These are phyloP conservation scores for Strongylocentrotus purpuratus DNA, from an alignment of 35 echinoderm and acorn worm genomes.

Conservation along the genomic window DNA sequence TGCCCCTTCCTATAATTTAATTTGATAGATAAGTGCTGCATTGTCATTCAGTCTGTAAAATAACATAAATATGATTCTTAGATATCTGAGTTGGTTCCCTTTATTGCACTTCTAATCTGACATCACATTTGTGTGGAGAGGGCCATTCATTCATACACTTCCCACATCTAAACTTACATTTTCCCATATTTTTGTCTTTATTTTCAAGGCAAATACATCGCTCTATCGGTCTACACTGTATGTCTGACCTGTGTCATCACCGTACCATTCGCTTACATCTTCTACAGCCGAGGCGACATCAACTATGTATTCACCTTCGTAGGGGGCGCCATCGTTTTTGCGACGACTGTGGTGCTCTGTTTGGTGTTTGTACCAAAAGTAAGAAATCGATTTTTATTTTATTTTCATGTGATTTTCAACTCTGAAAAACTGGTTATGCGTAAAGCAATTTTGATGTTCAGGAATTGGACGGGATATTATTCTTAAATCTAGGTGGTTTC, in stretches of 20 bases:
- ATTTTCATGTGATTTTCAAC: background rate
- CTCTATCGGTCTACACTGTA: constrained; percentile 49
- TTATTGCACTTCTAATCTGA: no score
- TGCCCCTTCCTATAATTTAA: no score
- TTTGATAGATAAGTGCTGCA: no score
- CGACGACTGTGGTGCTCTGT: constrained; percentile 47
- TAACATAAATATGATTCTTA: no score
- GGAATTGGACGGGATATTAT: no score
- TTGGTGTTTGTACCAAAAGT: constrained; percentile 57
- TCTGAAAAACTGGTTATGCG: no score
- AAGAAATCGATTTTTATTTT: background rate
- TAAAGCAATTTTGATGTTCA: no score
- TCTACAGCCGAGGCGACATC: constrained; percentile 41
- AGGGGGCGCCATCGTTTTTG: constrained; percentile 47
- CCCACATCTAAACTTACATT: background rate
- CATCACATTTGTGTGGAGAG: no score
- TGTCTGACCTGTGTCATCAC: no score
- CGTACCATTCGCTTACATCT: constrained; percentile 51
- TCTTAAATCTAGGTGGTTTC: no score
- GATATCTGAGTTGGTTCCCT: no score
- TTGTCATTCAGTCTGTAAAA: no score
- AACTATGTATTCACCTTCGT: constrained; percentile 45
- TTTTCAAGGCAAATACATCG: constrained; percentile 49
- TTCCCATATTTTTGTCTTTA: background rate
- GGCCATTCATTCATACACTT: background rate